Conservation (phyloP, 2,888 invertebrate species). For the Hyles lineata region DNA sequence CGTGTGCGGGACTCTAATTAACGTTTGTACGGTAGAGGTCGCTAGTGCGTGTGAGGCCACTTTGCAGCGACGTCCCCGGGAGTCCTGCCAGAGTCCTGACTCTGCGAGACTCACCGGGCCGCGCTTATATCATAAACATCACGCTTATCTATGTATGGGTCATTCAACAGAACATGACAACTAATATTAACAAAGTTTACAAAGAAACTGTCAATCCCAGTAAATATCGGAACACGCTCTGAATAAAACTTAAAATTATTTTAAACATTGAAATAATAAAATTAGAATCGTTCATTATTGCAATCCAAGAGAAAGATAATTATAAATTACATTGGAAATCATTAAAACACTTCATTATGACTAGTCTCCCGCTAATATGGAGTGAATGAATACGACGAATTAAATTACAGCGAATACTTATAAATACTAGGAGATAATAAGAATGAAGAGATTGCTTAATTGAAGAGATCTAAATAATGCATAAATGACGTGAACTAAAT, state of each 20-base stretch:
- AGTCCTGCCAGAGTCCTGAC: not conserved
- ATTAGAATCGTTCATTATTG: slow-evolving; percentile 41
- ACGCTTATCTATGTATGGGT: slow-evolving; percentile 19
- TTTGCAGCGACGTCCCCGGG: slow-evolving; percentile 26
- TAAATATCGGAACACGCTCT: slow-evolving; percentile 23
- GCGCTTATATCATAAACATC: slow-evolving; percentile 1
- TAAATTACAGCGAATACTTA: slow-evolving; percentile 54
- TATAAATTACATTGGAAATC: slow-evolving; percentile 43
- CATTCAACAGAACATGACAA: slow-evolving; percentile 4
- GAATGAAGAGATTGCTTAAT: slow-evolving; percentile 65
- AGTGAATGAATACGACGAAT: slow-evolving; percentile 55
- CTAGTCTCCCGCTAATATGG: slow-evolving; percentile 68
- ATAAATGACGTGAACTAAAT: slow-evolving; percentile 45
- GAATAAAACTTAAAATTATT: slow-evolving; percentile 37
- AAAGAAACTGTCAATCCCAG: slow-evolving; percentile 28
- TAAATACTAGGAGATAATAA: slow-evolving; percentile 52
- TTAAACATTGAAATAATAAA: slow-evolving; percentile 42
- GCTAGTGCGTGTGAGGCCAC: slow-evolving; percentile 62
- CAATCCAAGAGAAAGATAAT: slow-evolving; percentile 16
- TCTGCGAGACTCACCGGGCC: not conserved
- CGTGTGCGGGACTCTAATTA: slow-evolving; percentile 54
- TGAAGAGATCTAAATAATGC: slow-evolving; percentile 69
- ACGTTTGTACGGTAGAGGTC: slow-evolving; percentile 74
- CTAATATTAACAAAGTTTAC: slow-evolving; percentile 7
- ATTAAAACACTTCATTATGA: slow-evolving; percentile 58